Conservation (phyloP, 1,140 invertebrate genomes). For the Linepithema humile region DNA sequence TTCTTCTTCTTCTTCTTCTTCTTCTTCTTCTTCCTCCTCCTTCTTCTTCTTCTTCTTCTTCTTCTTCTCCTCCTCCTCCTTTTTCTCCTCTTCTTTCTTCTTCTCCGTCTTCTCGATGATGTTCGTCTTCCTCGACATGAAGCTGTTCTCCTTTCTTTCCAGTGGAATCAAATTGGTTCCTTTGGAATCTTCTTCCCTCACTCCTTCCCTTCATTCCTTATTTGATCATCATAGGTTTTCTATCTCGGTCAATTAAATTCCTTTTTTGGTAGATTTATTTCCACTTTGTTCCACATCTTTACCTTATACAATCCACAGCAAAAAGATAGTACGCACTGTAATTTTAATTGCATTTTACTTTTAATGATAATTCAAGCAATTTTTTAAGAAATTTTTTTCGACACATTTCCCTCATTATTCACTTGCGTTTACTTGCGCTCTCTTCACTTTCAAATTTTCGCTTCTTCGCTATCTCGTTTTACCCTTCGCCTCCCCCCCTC, state of each 20-base stretch:
- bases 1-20: background rate
- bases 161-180: conserved; percentile 23
- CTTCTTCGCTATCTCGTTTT: too few relatives aligned
- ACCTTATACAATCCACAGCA: background rate
- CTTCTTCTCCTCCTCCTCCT: conserved; percentile 43
- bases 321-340: background rate
- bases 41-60: conserved; percentile 16
- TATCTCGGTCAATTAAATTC: conserved; percentile 12
- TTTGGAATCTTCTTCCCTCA: conserved; percentile 4
- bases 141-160: conserved; percentile 15
- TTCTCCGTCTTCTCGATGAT: background rate
- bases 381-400: too few relatives aligned
- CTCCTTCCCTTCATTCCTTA: background rate
- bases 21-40: conserved; percentile 20
- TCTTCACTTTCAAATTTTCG: too few relatives aligned
- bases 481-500: background rate
- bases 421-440: too few relatives aligned
- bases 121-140: conserved; percentile 20
- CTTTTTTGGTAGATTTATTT: background rate
- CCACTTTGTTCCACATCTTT: background rate
- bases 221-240: conserved; percentile 11
- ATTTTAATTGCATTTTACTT: background rate
- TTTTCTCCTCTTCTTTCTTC: too few relatives aligned
- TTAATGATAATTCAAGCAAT: background rate
- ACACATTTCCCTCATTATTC: too few relatives aligned